Evolutionary conservation across 2,888 invertebrate genomes (phyloP).

Genomic region (Leucophenga montana): DNA sequence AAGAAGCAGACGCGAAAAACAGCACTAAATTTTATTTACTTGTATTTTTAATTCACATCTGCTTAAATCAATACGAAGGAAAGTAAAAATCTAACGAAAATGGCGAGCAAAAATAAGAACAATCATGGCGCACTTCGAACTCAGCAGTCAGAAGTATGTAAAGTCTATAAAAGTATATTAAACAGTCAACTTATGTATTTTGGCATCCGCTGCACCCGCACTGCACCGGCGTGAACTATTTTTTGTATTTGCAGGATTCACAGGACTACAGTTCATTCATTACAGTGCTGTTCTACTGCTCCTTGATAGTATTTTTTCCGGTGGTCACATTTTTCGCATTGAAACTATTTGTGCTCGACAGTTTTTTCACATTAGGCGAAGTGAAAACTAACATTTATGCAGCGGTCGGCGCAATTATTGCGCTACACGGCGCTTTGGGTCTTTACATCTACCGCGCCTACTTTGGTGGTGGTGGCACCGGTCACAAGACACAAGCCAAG

Average conservation of each 20-base stretch:
- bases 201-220: too few species aligned
- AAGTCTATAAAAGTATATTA: neutral
- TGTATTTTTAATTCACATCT: neutral
- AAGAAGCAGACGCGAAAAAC: neutral
- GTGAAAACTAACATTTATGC: conserved; percentile 85
- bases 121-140: conserved; percentile 26
- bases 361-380: conserved; percentile 75
- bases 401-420: conserved; percentile 83
- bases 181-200: neutral
- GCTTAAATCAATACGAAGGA: neutral
- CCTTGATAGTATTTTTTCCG: conserved; percentile 84
- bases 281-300: conserved; percentile 84
- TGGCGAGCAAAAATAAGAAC: conserved; percentile 19
- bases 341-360: conserved; percentile 82
- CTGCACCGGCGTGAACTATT: conserved; percentile 16
- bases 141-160: conserved; percentile 52
- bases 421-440: conserved; percentile 84
- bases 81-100: neutral
- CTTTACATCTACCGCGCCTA: conserved; percentile 87
- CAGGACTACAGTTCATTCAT: conserved; percentile 83
- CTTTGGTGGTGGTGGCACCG: conserved; percentile 75
- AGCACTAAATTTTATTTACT: neutral
- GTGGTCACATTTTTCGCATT: conserved; percentile 82
- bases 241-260: conserved; percentile 59
- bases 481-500: conserved; percentile 41